Conservation (phyloP, 2,797 vertebrate species). For the Trachurus trachurus region DNA sequence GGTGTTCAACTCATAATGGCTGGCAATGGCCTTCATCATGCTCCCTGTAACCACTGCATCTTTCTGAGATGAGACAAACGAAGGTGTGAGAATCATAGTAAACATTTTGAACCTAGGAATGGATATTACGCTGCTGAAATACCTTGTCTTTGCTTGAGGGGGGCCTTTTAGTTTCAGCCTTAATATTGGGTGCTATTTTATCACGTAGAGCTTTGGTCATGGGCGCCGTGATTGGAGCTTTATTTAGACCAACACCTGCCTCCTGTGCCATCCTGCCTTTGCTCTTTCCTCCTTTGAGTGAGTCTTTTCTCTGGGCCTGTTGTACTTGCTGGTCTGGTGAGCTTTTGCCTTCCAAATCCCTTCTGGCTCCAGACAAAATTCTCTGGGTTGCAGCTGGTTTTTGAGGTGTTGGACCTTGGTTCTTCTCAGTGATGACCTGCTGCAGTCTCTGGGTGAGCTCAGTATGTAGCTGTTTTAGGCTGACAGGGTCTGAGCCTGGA, state of each 20-base stretch:
- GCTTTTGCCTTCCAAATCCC: constrained; percentile 13
- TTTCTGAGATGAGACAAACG: constrained; percentile 58
- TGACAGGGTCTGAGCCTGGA: constrained; percentile 48
- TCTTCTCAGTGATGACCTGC: constrained; percentile 62
- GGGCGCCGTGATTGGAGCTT: constrained; percentile 31
- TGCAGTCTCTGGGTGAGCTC: constrained; percentile 76
- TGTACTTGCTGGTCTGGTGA: constrained; percentile 10
- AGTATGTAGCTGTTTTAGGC: constrained; percentile 70
- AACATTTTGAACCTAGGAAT: neutral
- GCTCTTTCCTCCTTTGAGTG: constrained; percentile 22
- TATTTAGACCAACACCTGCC: constrained; percentile 16
- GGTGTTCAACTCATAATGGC: constrained; percentile 67
- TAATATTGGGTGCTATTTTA: constrained; percentile 10
- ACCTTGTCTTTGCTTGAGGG: constrained; percentile 74
- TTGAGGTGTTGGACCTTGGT: constrained; percentile 35
- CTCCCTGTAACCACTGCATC: constrained; percentile 60
- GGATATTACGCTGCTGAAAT: constrained; percentile 9
- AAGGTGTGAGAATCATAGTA: constrained; percentile 2
- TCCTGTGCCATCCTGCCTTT: constrained; percentile 34
- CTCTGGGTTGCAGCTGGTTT: constrained; percentile 9
- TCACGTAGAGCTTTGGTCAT: constrained; percentile 49
- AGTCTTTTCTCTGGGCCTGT: constrained; percentile 21
- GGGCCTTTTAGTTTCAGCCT: constrained; percentile 17
- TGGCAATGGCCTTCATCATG: constrained; percentile 84
- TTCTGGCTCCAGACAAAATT: constrained; percentile 20